Conservation (phyloP, 2,888 invertebrate species). For the Sesamia inferens region DNA sequence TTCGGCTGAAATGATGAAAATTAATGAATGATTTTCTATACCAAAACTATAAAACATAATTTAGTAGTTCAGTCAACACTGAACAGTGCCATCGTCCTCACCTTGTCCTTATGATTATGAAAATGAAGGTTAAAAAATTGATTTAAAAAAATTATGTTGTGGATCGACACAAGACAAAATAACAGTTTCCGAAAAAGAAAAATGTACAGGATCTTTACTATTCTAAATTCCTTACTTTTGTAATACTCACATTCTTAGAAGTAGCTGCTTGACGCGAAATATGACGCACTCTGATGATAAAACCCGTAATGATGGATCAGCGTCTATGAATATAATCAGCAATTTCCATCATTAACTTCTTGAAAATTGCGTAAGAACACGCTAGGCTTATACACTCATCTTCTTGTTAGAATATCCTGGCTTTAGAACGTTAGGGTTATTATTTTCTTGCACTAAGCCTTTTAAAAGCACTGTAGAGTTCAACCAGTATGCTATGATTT, state of each 20-base stretch:
- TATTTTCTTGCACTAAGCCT: conserved; percentile 4
- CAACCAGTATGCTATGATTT: background rate
- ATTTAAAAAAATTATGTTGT: background rate
- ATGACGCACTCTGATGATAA: conserved; percentile 29
- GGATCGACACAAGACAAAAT: background rate
- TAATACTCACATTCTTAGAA: background rate
- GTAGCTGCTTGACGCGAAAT: background rate
- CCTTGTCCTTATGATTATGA: background rate
- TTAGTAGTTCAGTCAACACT: conserved; percentile 38
- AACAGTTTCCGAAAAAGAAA: background rate
- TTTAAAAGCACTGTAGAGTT: background rate
- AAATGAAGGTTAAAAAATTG: background rate
- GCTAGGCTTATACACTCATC: conserved; percentile 33
- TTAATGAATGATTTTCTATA: too few relatives aligned
- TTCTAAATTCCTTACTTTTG: background rate
- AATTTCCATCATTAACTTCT: conserved; percentile 49
- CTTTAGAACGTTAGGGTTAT: conserved; percentile 27
- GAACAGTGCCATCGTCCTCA: conserved; percentile 29
- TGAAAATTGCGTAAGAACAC: conserved; percentile 36
- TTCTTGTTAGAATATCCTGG: conserved; percentile 34
- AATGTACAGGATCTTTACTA: too few relatives aligned
- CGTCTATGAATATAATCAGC: conserved; percentile 42
- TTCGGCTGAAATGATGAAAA: too few relatives aligned
- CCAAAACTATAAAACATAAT: conserved; percentile 32
- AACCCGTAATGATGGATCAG: conserved; percentile 36